Evolutionary conservation across 2,797 vertebrate species (phyloP), one percentile per base, ranked within the genome.

Genomic region (Malurus splendens): DNA sequence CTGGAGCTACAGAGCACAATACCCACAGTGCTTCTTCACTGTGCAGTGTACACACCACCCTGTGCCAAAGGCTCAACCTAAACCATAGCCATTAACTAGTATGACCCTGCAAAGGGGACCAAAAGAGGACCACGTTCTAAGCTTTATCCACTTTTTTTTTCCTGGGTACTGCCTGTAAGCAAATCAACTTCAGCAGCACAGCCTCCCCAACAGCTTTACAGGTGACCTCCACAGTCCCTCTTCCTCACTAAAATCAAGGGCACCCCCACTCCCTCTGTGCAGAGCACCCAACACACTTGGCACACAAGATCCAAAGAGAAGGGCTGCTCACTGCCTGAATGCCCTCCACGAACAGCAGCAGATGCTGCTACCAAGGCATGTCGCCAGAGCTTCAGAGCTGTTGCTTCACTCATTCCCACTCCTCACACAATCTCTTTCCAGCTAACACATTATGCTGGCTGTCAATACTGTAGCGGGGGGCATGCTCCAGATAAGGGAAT

Each of bases 1-100:
- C 38, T 57, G 42, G 76, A 83, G 44, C 77, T 81, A 91, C 55
- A 90, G 78, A 95, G 93, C 86, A 92, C 92, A 87, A 78, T 84
- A 94, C 88, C 68, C 82, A 91, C 75, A 94, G 41, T 0, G 4
- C 54, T 54, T 67, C 84, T 90, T 79, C 27, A 28, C 68, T 59
- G 24, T 12, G 48, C 30, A 33, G 5, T 10, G 33, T 54, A 61
- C 19, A 66, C 28, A 25, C 68, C 71, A 45, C 9, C 14, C 74
- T 10, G 23, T 44, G 24, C 47, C 77, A 62, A 86, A 73, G 45
- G 54, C n/a, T 38, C 8, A 36, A 25, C 50, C 55, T n/a, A 83
- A 89, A 66, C 18, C 20, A 44, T 30, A 91, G 52, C 59, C 54
- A 42, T 41, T n/a, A 73, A 54, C 50, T 23, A 52, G n/a, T 13